Conservation (phyloP, 1,140 invertebrate species). For the Hyphantria cunea region DNA sequence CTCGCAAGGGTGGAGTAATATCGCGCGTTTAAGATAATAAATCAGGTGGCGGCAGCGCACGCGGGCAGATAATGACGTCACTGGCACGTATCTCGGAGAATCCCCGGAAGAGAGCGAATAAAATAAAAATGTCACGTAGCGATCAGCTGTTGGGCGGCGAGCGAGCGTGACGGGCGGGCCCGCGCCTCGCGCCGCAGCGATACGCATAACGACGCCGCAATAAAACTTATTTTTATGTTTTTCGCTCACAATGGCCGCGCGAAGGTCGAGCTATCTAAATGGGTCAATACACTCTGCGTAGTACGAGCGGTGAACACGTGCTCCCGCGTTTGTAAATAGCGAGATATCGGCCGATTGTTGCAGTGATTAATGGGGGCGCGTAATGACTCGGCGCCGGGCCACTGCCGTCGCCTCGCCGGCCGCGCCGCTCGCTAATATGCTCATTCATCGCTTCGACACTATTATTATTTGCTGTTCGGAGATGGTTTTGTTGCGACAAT, state of each 20-base stretch:
- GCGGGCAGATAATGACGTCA: constrained; percentile 75
- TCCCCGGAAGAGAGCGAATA: constrained; percentile 78
- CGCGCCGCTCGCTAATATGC: constrained; percentile 73
- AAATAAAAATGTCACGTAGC: constrained; percentile 82
- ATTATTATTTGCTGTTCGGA: constrained; percentile 70
- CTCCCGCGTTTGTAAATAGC: constrained; percentile 80
- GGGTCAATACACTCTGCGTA: constrained; percentile 80
- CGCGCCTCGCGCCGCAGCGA: constrained; percentile 53
- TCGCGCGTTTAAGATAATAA: constrained; percentile 67
- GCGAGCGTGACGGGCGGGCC: constrained; percentile 52
- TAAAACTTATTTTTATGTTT: constrained; percentile 82
- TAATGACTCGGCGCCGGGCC: constrained; percentile 69
- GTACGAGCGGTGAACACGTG: constrained; percentile 76
- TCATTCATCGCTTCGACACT: constrained; percentile 76
- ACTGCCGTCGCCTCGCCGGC: constrained; percentile 45
- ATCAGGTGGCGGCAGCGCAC: constrained; percentile 63
- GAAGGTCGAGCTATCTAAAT: constrained; percentile 82
- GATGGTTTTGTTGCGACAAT: constrained; percentile 73
- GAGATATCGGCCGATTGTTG: constrained; percentile 81
- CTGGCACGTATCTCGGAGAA: constrained; percentile 76
- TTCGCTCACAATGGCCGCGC: constrained; percentile 80
- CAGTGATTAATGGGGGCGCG: constrained; percentile 79
- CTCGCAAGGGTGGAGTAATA: constrained; percentile 56
- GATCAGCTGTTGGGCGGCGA: constrained; percentile 73
- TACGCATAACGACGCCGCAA: constrained; percentile 79